These are phyloP conservation scores for Drosophila tanythrix DNA, from an alignment of 2,888 invertebrate species.

Conservation along the genomic window DNA sequence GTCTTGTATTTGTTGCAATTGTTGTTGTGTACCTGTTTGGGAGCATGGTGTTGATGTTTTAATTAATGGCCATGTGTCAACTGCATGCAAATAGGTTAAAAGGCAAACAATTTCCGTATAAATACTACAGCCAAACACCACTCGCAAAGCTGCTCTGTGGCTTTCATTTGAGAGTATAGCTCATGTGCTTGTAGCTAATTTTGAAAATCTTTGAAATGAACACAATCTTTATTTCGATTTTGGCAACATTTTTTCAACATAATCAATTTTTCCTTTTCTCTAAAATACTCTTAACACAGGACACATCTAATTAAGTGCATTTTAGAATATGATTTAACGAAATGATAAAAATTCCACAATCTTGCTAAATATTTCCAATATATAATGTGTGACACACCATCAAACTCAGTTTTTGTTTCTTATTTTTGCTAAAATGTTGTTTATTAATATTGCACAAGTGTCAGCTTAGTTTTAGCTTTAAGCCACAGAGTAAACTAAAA, in stretches of 20 bases:
- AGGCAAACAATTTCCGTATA: constrained; percentile 51
- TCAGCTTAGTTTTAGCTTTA: background rate
- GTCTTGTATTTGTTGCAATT: constrained; percentile 32
- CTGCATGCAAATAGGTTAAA: constrained; percentile 63
- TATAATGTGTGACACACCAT: background rate
- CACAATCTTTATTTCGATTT: background rate
- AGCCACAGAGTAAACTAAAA: constrained; percentile 33
- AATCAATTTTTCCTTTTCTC: background rate
- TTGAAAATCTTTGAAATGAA: background rate
- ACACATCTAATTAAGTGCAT: background rate
- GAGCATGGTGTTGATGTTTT: constrained; percentile 60
- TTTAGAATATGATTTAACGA: background rate
- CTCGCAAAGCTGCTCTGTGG: constrained; percentile 11
- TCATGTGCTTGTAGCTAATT: background rate
- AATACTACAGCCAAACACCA: constrained; percentile 27
- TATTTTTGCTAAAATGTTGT: background rate
- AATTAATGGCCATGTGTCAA: constrained; percentile 70
- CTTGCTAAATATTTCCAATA: background rate
- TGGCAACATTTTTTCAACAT: background rate
- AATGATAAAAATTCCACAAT: background rate
- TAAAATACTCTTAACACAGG: background rate
- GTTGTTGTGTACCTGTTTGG: constrained; percentile 5
- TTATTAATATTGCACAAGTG: background rate
- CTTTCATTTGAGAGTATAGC: background rate
- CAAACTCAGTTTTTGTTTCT: background rate